Percentiles rank a stretch among this genome's conserved stretches.
Evolutionary conservation across 2,113 vertebrate species (phyloP).

Genomic region (Aviceda subcristata): DNA sequence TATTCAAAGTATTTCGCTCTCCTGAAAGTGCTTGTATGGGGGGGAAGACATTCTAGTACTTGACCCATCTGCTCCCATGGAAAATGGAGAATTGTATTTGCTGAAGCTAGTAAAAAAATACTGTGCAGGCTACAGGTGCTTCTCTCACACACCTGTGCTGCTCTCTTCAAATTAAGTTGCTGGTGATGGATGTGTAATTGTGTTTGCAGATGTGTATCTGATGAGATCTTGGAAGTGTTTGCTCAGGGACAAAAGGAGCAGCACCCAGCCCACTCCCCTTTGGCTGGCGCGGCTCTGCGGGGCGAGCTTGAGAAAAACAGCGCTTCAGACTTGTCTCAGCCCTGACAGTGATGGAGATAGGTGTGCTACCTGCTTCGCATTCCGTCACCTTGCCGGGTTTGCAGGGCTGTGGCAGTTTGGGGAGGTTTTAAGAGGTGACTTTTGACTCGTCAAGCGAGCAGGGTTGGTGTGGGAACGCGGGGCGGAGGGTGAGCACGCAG

Average conservation of each 20-base stretch:
- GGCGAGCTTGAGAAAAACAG: neutral
- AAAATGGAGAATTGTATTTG: neutral
- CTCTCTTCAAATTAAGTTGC: neutral
- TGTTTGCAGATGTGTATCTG: constrained; percentile 14
- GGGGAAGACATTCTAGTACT: neutral
- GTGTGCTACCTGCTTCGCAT: neutral
- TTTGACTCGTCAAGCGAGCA: neutral
- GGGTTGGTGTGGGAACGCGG: neutral
- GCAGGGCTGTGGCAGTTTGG: neutral
- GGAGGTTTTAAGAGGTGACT: neutral
- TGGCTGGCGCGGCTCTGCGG: neutral
- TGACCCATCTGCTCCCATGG: neutral
- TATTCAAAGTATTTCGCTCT: neutral
- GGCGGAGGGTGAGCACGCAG: neutral
- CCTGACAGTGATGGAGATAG: neutral
- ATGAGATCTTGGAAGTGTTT: neutral
- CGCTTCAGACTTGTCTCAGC: neutral
- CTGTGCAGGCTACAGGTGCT: neutral
- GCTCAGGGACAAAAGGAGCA: constrained; percentile 23
- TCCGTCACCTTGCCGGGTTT: neutral
- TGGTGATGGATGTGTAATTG: constrained; percentile 19
- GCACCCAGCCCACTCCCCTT: neutral
- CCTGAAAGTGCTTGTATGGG: neutral
- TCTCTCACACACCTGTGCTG: neutral
- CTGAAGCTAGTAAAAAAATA: neutral